Evolutionary conservation across 37 sponge, comb jelly and placozoan genomes (phyloP).

Genomic region (Geodia barretti): DNA sequence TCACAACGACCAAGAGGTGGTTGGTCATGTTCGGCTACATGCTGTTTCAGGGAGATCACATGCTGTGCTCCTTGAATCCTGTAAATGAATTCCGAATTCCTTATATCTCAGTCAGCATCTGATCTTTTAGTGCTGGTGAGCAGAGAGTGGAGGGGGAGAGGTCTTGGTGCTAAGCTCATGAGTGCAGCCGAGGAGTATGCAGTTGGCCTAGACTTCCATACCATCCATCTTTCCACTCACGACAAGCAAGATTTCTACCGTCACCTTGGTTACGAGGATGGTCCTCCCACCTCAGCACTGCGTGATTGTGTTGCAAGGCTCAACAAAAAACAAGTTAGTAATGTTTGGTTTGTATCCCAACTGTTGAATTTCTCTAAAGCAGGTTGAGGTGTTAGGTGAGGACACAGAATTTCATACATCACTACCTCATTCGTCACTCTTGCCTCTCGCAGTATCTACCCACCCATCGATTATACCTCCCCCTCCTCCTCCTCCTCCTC

Average conservation of each 20-base stretch:
- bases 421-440: neutral
- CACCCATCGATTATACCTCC: neutral
- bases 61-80: constrained; percentile 55
- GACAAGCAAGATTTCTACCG: constrained; percentile 63
- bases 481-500: constrained; percentile 37
- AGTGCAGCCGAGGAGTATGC: constrained; percentile 47
- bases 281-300: constrained; percentile 26
- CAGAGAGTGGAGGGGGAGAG: constrained; percentile 33
- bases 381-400: neutral
- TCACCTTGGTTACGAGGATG: constrained; percentile 56
- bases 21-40: constrained; percentile 54
- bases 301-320: constrained; percentile 29
- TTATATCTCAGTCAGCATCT: neutral
- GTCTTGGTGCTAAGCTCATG: constrained; percentile 61
- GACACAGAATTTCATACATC: neutral
- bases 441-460: neutral
- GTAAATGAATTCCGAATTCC: neutral
- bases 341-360: neutral
- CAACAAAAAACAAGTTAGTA: constrained; percentile 3
- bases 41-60: constrained; percentile 23
- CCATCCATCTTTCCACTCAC: constrained; percentile 71
- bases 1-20: constrained; percentile 4
- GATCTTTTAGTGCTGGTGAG: constrained; percentile 38
- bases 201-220: constrained; percentile 17
- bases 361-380: neutral